Percentiles rank a stretch among this genome's conserved stretches.
These are phyloP conservation scores for Naja naja DNA, from an alignment of 2,113 vertebrate species.

Conservation along the genomic window DNA sequence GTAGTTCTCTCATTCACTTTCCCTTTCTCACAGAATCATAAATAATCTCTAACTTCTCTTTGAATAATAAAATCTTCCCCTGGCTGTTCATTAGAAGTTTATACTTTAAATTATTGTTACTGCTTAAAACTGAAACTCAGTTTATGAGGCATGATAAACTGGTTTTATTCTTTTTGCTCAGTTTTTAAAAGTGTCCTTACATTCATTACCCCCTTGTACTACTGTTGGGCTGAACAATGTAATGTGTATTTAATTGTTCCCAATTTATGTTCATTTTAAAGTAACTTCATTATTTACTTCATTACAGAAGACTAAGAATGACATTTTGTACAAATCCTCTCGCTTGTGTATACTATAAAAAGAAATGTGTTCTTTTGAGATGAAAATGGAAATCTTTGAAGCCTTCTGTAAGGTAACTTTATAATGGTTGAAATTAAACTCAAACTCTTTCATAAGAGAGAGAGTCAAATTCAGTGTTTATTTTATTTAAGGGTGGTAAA, in stretches of 20 bases:
- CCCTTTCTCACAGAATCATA: background rate
- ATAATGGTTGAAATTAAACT: background rate
- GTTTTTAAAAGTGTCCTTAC: background rate
- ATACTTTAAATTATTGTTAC: background rate
- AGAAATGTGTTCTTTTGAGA: background rate
- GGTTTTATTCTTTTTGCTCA: slow-evolving; percentile 13
- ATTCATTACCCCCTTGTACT: background rate
- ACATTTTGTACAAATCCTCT: background rate
- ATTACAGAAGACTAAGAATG: slow-evolving; percentile 7
- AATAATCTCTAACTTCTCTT: background rate
- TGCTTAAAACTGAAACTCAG: background rate
- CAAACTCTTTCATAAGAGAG: background rate
- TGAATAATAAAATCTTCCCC: background rate
- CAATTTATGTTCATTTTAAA: background rate
- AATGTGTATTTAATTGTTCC: slow-evolving; percentile 33
- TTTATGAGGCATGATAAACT: slow-evolving; percentile 17
- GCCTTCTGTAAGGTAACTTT: background rate
- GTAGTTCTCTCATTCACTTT: background rate
- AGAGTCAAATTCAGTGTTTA: background rate
- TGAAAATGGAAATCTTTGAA: slow-evolving; percentile 13
- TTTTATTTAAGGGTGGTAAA: background rate
- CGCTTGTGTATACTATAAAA: background rate
- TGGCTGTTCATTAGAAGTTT: background rate
- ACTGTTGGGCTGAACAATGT: background rate
- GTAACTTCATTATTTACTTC: background rate